A percentile compares a stretch with the other conserved stretches of the same genome.
Evolutionary conservation across 2,797 vertebrate genomes (phyloP).

Genomic region (Ctenochaetus hawaiiensis): DNA sequence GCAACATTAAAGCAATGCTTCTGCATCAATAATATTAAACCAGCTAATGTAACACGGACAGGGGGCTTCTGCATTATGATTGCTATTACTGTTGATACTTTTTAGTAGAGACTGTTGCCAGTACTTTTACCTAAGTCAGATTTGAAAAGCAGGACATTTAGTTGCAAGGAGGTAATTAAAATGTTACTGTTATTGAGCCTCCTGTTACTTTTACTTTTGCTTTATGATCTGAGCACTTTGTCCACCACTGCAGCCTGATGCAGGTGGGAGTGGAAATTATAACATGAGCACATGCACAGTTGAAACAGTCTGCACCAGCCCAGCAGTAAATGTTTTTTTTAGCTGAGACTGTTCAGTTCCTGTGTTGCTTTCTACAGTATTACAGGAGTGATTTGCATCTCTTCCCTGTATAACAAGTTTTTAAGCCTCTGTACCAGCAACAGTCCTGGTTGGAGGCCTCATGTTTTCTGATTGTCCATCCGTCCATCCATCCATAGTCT

Average conservation of each 20-base stretch:
- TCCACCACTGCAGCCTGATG: slow-evolving; percentile 3
- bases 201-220: background rate
- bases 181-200: background rate
- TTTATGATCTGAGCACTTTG: background rate
- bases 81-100: background rate
- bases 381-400: background rate
- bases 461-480: too few relatives aligned
- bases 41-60: background rate
- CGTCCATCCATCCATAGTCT: too few relatives aligned
- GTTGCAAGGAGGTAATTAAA: background rate
- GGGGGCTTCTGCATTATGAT: background rate
- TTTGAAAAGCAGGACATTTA: background rate
- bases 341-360: too few relatives aligned
- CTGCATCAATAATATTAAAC: background rate
- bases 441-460: too few relatives aligned
- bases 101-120: background rate
- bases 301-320: background rate
- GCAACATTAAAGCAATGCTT: background rate
- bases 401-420: too few relatives aligned
- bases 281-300: background rate
- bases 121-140: background rate
- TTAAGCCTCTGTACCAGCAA: too few relatives aligned
- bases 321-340: background rate
- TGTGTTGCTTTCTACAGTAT: background rate
- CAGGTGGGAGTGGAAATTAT: background rate